Base-by-base conservation (phyloP, 2,797 vertebrate species). In the Heterohyrax brucei region DNA sequence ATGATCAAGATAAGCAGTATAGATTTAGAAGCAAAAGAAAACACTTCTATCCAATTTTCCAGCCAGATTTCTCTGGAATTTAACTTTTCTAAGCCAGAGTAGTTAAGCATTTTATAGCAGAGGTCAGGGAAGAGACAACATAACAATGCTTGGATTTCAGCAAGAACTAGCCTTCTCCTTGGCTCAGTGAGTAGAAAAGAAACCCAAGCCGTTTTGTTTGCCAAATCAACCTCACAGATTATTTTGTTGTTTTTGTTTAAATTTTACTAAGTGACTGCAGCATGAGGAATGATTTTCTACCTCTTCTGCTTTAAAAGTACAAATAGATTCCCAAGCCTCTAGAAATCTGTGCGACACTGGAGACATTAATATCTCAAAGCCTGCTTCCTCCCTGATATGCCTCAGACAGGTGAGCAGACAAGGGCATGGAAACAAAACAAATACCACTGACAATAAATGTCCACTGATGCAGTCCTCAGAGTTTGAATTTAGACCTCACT, bases 1-100 rank as follows among this genome's bases (percentile, higher is more conserved):
- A 50, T 1, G 8, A 64, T 61, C 62, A 75, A 81, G 81, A 73
- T 12, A 85, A 53, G 7, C 28, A 39, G 73, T 78, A 3, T 3
- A 68, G 48, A 93, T 61, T 75, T 80, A 75, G 76, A 95, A 91
- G 64, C 48, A 53, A 82, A 86, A 46, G 62, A 39, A 75, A 95
- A 85, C 19, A 39, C 10, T 44, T 22, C 24, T 80, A 16, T 19
- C 26, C 0, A 50, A 48, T 64, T 81, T 91, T 30, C 81, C 75
- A 79, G 26, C 10, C 50, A 86, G 26, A 79, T 90, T 87, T 97
- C 64, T 95, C 59, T 50, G n/a, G 78, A 89, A 72, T 90, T 80
- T 92, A 61, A 86, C 44, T 94, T 62, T 93, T 82, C 46, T 50
- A 94, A 44, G 30, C 18, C 64, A 79, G n/a, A 21, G 16, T 14